Conservation (phyloP, 2,113 vertebrate genomes). For the Varanus salvator region DNA sequence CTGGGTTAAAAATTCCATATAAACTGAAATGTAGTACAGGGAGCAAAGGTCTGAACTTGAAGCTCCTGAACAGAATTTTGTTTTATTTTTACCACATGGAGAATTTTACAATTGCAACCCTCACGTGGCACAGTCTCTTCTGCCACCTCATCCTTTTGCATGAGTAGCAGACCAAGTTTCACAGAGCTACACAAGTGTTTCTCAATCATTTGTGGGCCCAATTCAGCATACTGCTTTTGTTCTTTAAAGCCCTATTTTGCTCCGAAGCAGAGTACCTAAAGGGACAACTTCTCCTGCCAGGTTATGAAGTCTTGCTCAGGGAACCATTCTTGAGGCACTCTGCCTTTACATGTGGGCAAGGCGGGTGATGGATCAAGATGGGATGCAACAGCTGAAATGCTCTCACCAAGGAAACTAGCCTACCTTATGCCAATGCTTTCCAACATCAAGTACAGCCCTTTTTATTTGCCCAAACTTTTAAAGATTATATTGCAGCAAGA, state of each 20-base stretch:
- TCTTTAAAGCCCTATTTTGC: not conserved
- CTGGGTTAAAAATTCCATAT: not conserved
- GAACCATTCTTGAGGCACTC: no score
- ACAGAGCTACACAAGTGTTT: not conserved
- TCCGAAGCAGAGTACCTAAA: not conserved
- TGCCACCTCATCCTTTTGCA: not conserved
- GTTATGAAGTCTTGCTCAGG: no score
- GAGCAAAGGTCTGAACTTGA: not conserved
- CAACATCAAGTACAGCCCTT: no score
- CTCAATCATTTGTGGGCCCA: not conserved
- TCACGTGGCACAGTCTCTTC: not conserved
- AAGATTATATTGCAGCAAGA: no score
- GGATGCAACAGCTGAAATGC: not conserved
- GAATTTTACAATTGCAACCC: not conserved
- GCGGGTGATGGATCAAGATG: not conserved
- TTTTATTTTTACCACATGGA: not conserved
- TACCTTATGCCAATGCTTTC: no score
- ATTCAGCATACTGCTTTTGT: not conserved
- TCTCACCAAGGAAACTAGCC: no score
- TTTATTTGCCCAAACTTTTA: no score
- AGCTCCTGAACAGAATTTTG: not conserved
- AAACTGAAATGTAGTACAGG: not conserved
- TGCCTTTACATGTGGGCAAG: not conserved
- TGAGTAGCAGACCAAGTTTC: not conserved
- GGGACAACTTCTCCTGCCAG: not conserved